These are phyloP conservation scores for Hemibagrus guttatus DNA, from an alignment of 2,797 vertebrate genomes.

Conservation along the genomic window DNA sequence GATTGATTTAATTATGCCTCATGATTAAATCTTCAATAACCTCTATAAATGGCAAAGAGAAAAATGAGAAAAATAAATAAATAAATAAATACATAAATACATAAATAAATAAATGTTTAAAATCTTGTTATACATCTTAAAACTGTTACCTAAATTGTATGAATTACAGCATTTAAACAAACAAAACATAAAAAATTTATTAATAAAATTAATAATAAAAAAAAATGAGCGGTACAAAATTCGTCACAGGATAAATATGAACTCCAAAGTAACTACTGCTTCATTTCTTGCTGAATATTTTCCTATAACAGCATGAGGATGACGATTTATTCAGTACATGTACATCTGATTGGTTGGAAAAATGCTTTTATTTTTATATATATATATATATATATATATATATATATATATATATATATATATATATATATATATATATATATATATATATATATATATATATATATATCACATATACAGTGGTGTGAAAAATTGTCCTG, in stretches of 20 bases:
- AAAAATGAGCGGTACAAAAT: not conserved
- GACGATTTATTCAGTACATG: not conserved
- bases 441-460: no score
- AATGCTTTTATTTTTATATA: no score
- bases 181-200: not conserved
- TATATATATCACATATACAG: no score
- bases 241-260: not conserved
- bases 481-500: no score
- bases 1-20: not conserved
- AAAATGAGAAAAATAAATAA: not conserved
- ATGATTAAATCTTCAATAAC: not conserved
- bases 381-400: no score
- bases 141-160: no score
- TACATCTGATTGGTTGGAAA: not conserved
- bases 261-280: not conserved
- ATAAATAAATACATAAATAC: no score
- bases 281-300: not conserved
- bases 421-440: no score
- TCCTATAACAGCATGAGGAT: not conserved
- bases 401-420: no score
- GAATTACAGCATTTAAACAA: not conserved
- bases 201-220: not conserved
- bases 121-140: no score
- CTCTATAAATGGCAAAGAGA: not conserved
- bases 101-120: no score